Base-by-base conservation (phyloP, 2,797 vertebrate species). In the Amphiprion clarkii region DNA sequence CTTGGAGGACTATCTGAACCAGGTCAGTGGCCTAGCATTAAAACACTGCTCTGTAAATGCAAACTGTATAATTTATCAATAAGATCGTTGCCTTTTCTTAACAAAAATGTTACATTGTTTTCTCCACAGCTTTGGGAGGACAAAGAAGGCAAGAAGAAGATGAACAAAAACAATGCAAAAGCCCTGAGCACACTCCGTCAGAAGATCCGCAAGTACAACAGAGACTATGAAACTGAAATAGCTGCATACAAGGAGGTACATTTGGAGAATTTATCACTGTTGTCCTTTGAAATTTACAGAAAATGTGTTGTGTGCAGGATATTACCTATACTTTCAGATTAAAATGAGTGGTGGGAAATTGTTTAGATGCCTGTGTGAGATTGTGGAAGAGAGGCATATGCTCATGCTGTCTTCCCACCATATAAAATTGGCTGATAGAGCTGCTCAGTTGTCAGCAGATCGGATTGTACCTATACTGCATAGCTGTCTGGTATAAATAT, bases 121-220 rank as follows among this genome's bases (percentile, higher is more conserved):
- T 54, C 2, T 54, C 76, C 58, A 6, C 77, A 98, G 97, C 90
- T 98, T 3, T 98, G 97, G 97, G 97, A 98, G 70, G 97, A 98
- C 87, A 97, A 97, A 80, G 97, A 98, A 80, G 97, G 96, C 27
- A 97, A 97, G 84, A 98, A 98, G 93, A 97, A 97, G 87, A 98
- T 98, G 97, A 97, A 97, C 88, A 98, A 98, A 89, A 98, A 97
- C 88, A 97, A 98, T 0, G 97, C 97, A 13, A 98, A 98, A 86
- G 96, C 97, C 11, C 92, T 98, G 76, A 97, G 97, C 82, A 97
- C 96, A 0, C 91, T 98, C n/a, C 94, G 97, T 1, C 97, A 98
- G 94, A 98, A 98, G 93, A 97, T 98, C 83, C 95, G 97, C 81
- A 97, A 98, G 79, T 97, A 98, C 92, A 98, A 97, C 94, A 88